Evolutionary conservation across 2,888 invertebrate species (phyloP).

Genomic region (Eustalomyia histrio): DNA sequence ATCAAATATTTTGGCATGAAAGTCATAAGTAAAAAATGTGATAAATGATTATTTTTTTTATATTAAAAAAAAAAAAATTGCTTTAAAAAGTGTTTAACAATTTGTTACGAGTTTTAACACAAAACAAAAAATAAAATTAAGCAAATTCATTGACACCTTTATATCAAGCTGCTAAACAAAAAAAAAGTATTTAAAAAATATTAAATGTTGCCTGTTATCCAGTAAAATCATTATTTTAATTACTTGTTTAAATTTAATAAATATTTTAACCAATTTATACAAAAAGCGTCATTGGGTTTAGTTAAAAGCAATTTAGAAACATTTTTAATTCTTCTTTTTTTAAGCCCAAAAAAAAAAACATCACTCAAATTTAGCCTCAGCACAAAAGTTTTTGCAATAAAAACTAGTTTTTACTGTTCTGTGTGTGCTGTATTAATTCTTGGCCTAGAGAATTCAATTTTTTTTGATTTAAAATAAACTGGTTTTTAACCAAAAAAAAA

Average conservation of each 20-base stretch:
- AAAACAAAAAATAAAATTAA: background rate
- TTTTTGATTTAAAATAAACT: constrained; percentile 46
- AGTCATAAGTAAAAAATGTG: constrained; percentile 1
- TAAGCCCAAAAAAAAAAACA: constrained; percentile 20
- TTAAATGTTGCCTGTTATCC: background rate
- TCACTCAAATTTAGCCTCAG: background rate
- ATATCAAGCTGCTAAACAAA: background rate
- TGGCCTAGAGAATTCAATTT: constrained; percentile 63
- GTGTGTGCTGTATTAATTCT: constrained; percentile 47
- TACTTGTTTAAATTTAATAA: background rate
- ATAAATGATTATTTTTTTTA: background rate
- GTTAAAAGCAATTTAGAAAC: background rate
- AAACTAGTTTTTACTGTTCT: constrained; percentile 53
- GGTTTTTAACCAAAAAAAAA: constrained; percentile 49
- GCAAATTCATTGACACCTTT: constrained; percentile 15
- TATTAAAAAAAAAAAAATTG: background rate
- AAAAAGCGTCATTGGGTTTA: constrained; percentile 5
- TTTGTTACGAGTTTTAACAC: background rate
- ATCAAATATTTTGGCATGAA: background rate
- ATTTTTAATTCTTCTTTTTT: constrained; percentile 18
- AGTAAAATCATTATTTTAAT: background rate
- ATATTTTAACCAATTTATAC: background rate
- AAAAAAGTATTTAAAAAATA: background rate
- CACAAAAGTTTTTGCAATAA: constrained; percentile 30
- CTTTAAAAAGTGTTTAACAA: constrained; percentile 6